A percentile compares a stretch with the other conserved stretches of the same genome.
Evolutionary conservation across 2,113 vertebrate species (phyloP).

Genomic region (rabbit (Oryctolagus cuniculus)): DNA sequence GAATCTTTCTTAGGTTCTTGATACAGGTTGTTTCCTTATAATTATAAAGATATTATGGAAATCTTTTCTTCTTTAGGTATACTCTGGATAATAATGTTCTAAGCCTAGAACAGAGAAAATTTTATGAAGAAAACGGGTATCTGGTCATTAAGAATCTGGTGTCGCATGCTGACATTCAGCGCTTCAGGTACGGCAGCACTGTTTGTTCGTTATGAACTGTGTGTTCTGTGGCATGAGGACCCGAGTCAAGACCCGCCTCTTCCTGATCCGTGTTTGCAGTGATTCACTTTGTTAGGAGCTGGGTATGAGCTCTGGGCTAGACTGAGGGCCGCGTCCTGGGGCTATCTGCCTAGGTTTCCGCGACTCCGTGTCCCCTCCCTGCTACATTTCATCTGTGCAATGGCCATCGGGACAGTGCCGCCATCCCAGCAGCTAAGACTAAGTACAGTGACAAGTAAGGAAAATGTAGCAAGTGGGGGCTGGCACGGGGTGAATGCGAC

Average conservation of each 20-base stretch:
- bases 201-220: not conserved
- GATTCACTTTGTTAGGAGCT: not conserved
- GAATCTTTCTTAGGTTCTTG: not conserved
- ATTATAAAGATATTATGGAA: not conserved
- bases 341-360: not conserved
- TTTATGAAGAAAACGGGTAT: slow-evolving; percentile 96
- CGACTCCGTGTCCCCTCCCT: not conserved
- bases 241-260: not conserved
- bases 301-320: not conserved
- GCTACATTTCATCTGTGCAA: not conserved
- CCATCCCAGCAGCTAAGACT: too few relatives aligned
- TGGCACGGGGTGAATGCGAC: not conserved
- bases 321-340: not conserved
- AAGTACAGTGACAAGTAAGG: too few relatives aligned
- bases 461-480: not conserved
- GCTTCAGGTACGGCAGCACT: slow-evolving; percentile 88
- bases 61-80: slow-evolving; percentile 86
- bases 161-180: slow-evolving; percentile 91
- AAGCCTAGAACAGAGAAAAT: slow-evolving; percentile 91
- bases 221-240: not conserved
- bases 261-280: not conserved
- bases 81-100: slow-evolving; percentile 90
- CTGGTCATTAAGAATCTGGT: slow-evolving; percentile 93
- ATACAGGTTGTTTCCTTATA: not conserved
- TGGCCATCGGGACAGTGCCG: not conserved